Conservation (phyloP, 2,113 vertebrate species). For the Heterotis niloticus region DNA sequence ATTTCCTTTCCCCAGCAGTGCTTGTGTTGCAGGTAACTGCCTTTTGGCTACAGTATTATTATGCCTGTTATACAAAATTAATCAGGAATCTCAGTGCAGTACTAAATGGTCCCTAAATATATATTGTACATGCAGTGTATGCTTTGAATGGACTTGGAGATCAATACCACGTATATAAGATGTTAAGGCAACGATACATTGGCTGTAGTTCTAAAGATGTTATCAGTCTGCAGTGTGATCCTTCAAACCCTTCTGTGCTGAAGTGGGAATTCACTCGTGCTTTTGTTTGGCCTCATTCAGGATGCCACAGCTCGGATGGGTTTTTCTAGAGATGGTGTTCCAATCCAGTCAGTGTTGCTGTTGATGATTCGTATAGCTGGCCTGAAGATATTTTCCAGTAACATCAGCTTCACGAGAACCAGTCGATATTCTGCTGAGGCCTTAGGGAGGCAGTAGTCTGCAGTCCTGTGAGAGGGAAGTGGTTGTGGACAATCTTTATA, state of each 20-base stretch:
- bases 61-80: background rate
- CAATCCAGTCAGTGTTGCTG: slow-evolving; percentile 1
- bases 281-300: background rate
- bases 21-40: background rate
- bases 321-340: background rate
- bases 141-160: background rate
- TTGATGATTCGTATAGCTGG: background rate
- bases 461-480: no score
- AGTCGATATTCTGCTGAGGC: background rate
- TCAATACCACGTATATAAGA: background rate
- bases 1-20: background rate
- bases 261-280: background rate
- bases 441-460: background rate
- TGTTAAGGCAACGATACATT: background rate
- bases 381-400: slow-evolving; percentile 12
- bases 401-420: background rate
- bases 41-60: background rate
- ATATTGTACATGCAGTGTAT: background rate
- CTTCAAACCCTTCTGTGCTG: background rate
- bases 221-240: background rate
- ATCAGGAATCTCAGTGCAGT: background rate
- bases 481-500: background rate
- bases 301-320: background rate
- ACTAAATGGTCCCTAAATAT: background rate
- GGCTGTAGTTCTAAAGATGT: background rate